Evolutionary conservation across 2,888 invertebrate species (phyloP).

Genomic region (Pemphredon lugubris): DNA sequence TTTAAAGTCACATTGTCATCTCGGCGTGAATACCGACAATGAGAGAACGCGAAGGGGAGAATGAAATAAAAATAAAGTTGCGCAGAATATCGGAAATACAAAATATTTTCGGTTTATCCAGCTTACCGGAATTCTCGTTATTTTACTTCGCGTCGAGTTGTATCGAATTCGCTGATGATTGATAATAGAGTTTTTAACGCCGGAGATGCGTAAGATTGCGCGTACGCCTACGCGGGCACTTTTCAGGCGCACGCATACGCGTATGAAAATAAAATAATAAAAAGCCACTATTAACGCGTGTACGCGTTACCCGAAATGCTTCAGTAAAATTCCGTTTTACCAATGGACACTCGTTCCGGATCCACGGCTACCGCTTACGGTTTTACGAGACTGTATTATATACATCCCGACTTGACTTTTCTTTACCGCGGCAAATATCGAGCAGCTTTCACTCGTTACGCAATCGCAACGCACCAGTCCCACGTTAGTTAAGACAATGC

Average conservation of each 20-base stretch:
- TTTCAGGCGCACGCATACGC: neutral
- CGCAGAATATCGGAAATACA: too few species aligned
- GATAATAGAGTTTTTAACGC: constrained; percentile 43
- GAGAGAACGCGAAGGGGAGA: neutral
- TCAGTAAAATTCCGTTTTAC: constrained; percentile 4
- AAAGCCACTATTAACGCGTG: neutral
- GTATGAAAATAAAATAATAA: neutral
- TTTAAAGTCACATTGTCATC: neutral
- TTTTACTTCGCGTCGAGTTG: constrained; percentile 29
- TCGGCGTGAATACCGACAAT: neutral
- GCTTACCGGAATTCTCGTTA: constrained; percentile 9
- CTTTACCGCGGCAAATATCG: constrained; percentile 32
- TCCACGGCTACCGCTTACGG: neutral
- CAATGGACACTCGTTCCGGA: neutral
- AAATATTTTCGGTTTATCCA: constrained; percentile 18
- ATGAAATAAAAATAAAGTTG: constrained; percentile 6
- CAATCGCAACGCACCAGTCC: constrained; percentile 28
- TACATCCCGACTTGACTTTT: constrained; percentile 7
- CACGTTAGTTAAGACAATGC: constrained; percentile 25
- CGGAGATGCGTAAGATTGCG: constrained; percentile 29
- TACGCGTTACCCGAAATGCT: neutral
- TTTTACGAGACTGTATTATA: constrained; percentile 20
- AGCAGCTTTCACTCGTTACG: constrained; percentile 49
- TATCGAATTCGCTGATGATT: constrained; percentile 3
- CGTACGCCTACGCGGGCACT: neutral